Evolutionary conservation across 2,797 vertebrate genomes (phyloP).

Genomic region (Cynopterus sphinx): DNA sequence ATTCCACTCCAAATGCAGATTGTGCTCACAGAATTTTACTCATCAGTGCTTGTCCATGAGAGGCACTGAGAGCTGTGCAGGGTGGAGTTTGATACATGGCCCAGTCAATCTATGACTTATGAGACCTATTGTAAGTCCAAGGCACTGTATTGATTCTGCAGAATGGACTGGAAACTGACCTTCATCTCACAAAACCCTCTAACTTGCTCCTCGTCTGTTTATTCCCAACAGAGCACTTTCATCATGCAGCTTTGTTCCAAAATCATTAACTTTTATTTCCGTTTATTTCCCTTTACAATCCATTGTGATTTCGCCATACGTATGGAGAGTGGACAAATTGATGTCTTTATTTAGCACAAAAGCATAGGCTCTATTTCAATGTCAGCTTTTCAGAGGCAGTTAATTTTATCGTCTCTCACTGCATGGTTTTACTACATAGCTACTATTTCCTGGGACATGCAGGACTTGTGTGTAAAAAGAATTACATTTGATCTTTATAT

Average conservation of each 20-base stretch:
- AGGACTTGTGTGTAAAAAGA: constrained; percentile 21
- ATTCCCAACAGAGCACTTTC: constrained; percentile 26
- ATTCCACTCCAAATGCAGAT: background rate
- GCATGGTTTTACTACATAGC: constrained; percentile 8
- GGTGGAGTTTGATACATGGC: constrained; percentile 69
- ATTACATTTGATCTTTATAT: background rate
- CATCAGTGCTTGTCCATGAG: constrained; percentile 33
- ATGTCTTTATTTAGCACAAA: constrained; percentile 72
- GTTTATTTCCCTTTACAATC: constrained; percentile 67
- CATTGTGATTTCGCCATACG: constrained; percentile 55
- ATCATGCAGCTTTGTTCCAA: constrained; percentile 59
- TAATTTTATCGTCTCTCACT: constrained; percentile 62
- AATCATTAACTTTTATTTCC: constrained; percentile 75
- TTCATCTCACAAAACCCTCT: constrained; percentile 55
- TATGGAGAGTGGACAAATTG: constrained; percentile 58
- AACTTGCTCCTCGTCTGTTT: constrained; percentile 38
- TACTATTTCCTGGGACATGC: constrained; percentile 34
- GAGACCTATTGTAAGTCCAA: constrained; percentile 60
- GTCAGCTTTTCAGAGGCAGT: constrained; percentile 60
- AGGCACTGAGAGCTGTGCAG: constrained; percentile 6
- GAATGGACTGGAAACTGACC: constrained; percentile 71
- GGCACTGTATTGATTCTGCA: constrained; percentile 65
- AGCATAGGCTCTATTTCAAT: constrained; percentile 41
- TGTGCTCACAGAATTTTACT: constrained; percentile 54
- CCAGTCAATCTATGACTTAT: constrained; percentile 74